Percentiles rank a stretch among this genome's conserved stretches.
Conservation (phyloP, 2,888 invertebrate species). For the Cerceris rybyensis region DNA sequence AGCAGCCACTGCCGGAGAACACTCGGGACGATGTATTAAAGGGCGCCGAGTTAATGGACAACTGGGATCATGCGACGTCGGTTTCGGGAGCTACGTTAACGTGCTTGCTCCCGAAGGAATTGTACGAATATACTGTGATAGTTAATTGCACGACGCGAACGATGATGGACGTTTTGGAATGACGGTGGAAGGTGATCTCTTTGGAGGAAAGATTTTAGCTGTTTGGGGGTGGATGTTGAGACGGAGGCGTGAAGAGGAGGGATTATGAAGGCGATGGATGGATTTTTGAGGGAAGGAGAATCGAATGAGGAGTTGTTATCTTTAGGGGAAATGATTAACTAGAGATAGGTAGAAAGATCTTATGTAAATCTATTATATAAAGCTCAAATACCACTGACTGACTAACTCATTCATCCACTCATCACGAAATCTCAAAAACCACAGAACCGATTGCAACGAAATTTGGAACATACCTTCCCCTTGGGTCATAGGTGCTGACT, state of each 20-base stretch:
- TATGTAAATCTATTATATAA: no score
- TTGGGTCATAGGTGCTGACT: no score
- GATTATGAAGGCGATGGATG: neutral
- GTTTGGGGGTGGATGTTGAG: neutral
- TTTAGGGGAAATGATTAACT: no score
- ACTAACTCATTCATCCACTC: no score
- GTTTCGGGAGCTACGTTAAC: slow-evolving; percentile 5
- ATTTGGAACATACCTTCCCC: no score
- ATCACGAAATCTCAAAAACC: no score
- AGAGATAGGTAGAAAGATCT: no score
- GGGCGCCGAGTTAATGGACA: slow-evolving; percentile 66
- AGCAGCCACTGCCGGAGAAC: slow-evolving; percentile 21
- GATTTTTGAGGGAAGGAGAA: no score
- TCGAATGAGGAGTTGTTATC: no score
- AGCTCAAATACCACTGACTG: no score
- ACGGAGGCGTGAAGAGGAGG: neutral
- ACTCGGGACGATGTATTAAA: slow-evolving; percentile 58
- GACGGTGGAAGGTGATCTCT: neutral
- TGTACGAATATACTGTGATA: slow-evolving; percentile 27
- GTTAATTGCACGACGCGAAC: slow-evolving; percentile 9
- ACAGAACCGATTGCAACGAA: no score
- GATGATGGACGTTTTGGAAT: slow-evolving; percentile 25
- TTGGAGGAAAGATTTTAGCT: neutral
- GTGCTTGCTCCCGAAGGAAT: slow-evolving; percentile 48
- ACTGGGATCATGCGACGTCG: slow-evolving; percentile 45